These are phyloP conservation scores for Tetragnatha montana DNA, from an alignment of 2,888 invertebrate species.

Conservation along the genomic window DNA sequence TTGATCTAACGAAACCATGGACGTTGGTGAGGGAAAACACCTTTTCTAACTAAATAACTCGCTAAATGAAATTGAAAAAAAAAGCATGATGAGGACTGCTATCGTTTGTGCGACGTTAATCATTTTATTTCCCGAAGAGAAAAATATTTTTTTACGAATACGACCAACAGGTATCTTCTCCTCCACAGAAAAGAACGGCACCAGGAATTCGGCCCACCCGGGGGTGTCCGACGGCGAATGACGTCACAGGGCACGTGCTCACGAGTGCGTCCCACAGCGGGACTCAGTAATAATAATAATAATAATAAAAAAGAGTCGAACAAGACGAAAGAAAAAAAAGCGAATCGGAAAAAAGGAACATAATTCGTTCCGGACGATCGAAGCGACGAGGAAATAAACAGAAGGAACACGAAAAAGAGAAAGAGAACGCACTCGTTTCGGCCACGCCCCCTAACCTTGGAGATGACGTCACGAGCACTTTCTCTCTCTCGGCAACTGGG, in stretches of 20 bases:
- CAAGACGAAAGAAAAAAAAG: conserved; percentile 13
- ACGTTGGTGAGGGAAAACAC: too few species aligned
- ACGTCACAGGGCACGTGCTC: neutral
- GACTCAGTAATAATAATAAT: neutral
- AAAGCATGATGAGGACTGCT: too few species aligned
- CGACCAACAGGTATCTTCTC: too few species aligned
- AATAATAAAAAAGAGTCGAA: neutral
- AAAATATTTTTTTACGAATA: neutral
- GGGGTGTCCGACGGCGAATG: neutral
- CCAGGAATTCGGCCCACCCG: too few species aligned
- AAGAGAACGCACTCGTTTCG: conserved; percentile 44
- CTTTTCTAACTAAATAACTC: too few species aligned
- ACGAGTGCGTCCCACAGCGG: neutral
- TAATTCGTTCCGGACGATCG: conserved; percentile 43
- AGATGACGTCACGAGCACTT: conserved; percentile 60
- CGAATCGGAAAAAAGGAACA: conserved; percentile 9
- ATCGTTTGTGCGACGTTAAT: too few species aligned
- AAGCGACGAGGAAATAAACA: conserved; percentile 34
- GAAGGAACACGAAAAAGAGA: conserved; percentile 8
- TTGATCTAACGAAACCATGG: too few species aligned
- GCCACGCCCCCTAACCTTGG: conserved; percentile 62
- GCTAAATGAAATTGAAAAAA: too few species aligned
- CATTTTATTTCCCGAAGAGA: too few species aligned
- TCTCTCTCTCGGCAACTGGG: conserved; percentile 41
- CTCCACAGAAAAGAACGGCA: too few species aligned